Conservation (phyloP, 37 sponge, comb jelly and placozoan species). For the Petrosia ficiformis region DNA sequence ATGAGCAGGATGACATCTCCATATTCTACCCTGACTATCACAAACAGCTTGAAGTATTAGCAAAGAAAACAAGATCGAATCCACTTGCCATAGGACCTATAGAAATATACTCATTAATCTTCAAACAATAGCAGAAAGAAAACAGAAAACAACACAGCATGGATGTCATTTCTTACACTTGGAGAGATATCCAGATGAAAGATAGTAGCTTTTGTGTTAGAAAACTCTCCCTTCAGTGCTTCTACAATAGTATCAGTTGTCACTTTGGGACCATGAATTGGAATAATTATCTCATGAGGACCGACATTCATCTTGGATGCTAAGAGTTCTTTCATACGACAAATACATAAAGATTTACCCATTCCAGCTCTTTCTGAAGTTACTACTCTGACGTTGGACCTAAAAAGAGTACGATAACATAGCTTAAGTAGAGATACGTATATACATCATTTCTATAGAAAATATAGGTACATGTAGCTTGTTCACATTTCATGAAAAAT, state of each 20-base stretch:
- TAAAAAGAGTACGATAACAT: background rate
- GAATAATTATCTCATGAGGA: background rate
- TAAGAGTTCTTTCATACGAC: conserved; percentile 32
- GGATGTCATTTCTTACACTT: conserved; percentile 19
- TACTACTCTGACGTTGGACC: conserved; percentile 61
- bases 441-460: too few relatives aligned
- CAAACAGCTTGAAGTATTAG: conserved; percentile 23
- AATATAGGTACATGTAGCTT: too few relatives aligned
- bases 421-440: background rate
- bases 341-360: conserved; percentile 71
- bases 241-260: conserved; percentile 40
- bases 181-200: conserved; percentile 60
- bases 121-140: too few relatives aligned
- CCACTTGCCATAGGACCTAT: conserved; percentile 45
- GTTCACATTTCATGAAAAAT: too few relatives aligned
- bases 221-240: conserved; percentile 9
- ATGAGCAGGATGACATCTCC: conserved; percentile 36
- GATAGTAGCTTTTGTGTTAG: conserved; percentile 5
- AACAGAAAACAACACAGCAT: background rate
- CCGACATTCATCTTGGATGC: background rate
- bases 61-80: conserved; percentile 43
- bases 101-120: too few relatives aligned
- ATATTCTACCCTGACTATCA: conserved; percentile 53
- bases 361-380: conserved; percentile 59
- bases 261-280: conserved; percentile 62